These are phyloP conservation scores for Chrysemys picta DNA, from an alignment of 2,113 vertebrate species.

Conservation along the genomic window DNA sequence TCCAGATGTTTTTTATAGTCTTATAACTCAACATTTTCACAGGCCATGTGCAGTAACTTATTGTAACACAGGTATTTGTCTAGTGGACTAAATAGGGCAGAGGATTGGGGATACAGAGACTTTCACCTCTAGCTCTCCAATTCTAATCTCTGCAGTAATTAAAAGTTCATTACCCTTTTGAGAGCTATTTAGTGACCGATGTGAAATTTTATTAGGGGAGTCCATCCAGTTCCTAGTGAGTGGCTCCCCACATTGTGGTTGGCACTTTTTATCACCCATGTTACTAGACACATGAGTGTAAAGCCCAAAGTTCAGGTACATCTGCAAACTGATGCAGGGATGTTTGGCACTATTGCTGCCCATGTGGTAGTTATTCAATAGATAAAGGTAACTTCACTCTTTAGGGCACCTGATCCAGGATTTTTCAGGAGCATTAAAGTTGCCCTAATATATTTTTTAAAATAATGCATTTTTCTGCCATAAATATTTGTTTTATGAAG, in stretches of 20 bases:
- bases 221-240: not conserved
- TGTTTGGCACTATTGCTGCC: not conserved
- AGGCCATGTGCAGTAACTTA: slow-evolving; percentile 7
- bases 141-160: not conserved
- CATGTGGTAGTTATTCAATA: not conserved
- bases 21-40: not conserved
- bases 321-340: not conserved
- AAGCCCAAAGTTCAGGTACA: not conserved
- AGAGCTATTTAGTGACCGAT: not conserved
- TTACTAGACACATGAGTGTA: not conserved
- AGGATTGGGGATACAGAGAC: not conserved
- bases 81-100: not conserved
- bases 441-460: not conserved
- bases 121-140: not conserved
- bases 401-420: not conserved
- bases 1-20: slow-evolving; percentile 16
- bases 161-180: not conserved
- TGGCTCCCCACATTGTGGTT: not conserved
- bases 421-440: not conserved
- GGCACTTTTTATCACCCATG: not conserved
- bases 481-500: not conserved
- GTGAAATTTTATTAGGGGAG: not conserved
- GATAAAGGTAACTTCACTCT: not conserved
- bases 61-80: not conserved
- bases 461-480: not conserved